A percentile compares a stretch with the other conserved stretches of the same genome.
phyloP scores from a whole-genome alignment of 2,888 invertebrate species.

The Eucera pruinosa region DNA sequence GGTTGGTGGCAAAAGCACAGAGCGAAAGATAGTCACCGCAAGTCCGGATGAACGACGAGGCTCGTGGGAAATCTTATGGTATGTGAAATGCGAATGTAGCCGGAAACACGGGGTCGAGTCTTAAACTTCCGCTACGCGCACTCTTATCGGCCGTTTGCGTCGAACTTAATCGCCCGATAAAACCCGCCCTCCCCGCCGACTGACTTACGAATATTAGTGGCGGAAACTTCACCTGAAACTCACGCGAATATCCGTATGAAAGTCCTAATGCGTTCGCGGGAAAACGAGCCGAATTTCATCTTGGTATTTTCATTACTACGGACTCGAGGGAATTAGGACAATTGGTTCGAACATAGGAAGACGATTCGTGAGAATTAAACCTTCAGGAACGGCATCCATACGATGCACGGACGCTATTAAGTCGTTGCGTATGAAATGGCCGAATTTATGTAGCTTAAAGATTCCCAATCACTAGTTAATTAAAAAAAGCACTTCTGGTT shows the following conservation, averaged over 20 bases:
- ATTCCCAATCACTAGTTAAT: no score
- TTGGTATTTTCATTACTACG: not conserved
- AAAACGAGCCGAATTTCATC: not conserved
- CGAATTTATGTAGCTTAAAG: no score
- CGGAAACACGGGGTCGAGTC: slow-evolving; percentile 30
- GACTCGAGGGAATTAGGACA: not conserved
- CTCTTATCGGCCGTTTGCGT: slow-evolving; percentile 64
- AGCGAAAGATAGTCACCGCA: slow-evolving; percentile 74
- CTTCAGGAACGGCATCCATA: no score
- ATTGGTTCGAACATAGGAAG: not conserved
- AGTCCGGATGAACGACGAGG: slow-evolving; percentile 77
- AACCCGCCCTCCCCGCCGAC: not conserved
- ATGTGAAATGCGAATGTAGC: slow-evolving; percentile 67
- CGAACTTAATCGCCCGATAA: slow-evolving; percentile 61
- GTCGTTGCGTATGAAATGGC: no score
- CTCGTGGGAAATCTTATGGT: slow-evolving; percentile 83
- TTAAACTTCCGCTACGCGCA: slow-evolving; percentile 63
- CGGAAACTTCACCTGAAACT: slow-evolving; percentile 2
- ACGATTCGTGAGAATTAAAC: not conserved
- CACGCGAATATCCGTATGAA: not conserved
- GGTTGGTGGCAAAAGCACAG: not conserved
- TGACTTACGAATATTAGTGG: slow-evolving; percentile 39
- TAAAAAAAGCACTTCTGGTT: no score
- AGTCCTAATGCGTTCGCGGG: slow-evolving; percentile 1
- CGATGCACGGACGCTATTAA: no score